Conservation (phyloP, 2,113 vertebrate genomes). For the Anthoscopus minutus region DNA sequence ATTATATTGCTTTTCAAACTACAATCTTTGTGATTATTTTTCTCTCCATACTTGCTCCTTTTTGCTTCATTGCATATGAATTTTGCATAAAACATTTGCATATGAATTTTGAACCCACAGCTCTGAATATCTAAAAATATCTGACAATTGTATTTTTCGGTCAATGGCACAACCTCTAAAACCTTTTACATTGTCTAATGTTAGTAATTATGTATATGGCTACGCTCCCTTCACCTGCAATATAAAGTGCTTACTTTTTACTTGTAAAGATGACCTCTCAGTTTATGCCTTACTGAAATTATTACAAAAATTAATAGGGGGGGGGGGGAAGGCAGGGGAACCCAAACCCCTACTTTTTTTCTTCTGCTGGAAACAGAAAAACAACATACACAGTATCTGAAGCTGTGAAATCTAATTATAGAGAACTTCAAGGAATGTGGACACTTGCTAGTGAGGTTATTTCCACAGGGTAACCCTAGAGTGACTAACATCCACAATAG, state of each 20-base stretch:
- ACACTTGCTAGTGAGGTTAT: background rate
- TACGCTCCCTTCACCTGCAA: background rate
- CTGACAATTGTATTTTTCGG: background rate
- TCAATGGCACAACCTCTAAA: background rate
- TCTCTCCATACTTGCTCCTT: background rate
- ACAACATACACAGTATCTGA: background rate
- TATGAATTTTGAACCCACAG: background rate
- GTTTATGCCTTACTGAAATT: background rate
- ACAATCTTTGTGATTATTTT: background rate
- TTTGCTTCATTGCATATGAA: background rate
- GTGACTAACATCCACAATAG: background rate
- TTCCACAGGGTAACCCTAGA: background rate
- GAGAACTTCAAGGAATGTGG: background rate
- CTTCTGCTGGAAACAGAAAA: background rate
- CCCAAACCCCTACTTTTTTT: background rate
- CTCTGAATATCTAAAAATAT: background rate
- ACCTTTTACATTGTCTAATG: background rate
- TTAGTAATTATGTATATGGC: background rate
- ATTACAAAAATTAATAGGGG: too few species aligned
- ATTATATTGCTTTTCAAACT: background rate
- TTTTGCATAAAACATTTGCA: background rate
- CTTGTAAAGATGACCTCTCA: background rate
- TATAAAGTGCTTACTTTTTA: background rate
- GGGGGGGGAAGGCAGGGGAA: too few species aligned
- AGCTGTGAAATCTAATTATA: background rate